Evolutionary conservation across 2,113 vertebrate species (phyloP).

Genomic region (Lethenteron reissneri): DNA sequence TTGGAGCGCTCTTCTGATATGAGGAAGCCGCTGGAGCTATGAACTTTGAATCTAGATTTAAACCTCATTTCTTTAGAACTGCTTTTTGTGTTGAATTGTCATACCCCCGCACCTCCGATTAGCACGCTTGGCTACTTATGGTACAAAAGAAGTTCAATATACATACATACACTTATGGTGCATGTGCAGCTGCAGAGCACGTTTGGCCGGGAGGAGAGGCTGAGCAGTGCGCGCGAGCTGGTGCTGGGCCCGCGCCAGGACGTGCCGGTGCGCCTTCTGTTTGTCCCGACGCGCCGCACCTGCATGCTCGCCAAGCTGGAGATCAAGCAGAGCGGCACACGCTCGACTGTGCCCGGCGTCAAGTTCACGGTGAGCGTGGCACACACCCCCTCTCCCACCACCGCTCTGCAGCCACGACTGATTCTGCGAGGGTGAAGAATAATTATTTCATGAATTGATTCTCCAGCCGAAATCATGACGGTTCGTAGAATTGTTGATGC

Average conservation of each 20-base stretch:
- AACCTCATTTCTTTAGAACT: too few relatives aligned
- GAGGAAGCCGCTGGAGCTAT: too few relatives aligned
- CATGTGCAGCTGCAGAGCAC: conserved; percentile 51
- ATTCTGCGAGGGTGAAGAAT: not conserved
- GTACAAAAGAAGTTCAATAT: too few relatives aligned
- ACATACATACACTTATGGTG: too few relatives aligned
- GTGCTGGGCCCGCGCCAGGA: conserved; percentile 61
- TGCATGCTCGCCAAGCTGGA: conserved; percentile 82
- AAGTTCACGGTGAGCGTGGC: conserved; percentile 62
- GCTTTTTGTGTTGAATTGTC: too few relatives aligned
- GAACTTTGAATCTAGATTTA: too few relatives aligned
- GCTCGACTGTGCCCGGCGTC: conserved; percentile 42
- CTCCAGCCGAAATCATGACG: too few relatives aligned
- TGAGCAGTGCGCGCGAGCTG: conserved; percentile 51
- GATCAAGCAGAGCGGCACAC: conserved; percentile 63
- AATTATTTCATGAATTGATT: too few relatives aligned
- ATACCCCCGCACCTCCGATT: too few relatives aligned
- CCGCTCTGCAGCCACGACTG: not conserved
- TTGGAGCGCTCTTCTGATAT: too few relatives aligned
- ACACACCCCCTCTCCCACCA: not conserved
- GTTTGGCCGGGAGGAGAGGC: conserved; percentile 46
- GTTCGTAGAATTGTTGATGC: too few relatives aligned
- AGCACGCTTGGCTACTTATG: too few relatives aligned
- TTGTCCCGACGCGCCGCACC: conserved; percentile 58
- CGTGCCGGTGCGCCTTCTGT: conserved; percentile 43